Conservation (phyloP, 2,888 invertebrate species). For the Gasteruption jaculator region DNA sequence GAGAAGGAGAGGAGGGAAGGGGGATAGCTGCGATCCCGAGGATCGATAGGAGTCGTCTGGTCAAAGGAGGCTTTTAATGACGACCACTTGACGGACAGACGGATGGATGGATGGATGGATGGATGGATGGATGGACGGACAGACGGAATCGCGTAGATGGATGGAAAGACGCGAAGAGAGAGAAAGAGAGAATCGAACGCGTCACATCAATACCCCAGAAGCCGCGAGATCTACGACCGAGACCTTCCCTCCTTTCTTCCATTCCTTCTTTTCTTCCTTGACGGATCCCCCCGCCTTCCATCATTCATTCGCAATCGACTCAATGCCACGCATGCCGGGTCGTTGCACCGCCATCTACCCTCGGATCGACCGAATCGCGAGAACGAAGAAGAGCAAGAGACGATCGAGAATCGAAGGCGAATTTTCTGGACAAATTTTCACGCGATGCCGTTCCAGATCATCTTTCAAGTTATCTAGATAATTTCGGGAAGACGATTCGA, state of each 20-base stretch:
- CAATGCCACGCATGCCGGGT: too few relatives aligned
- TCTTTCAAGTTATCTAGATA: too few relatives aligned
- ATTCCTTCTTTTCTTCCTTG: not conserved
- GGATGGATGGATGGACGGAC: slow-evolving; percentile 7
- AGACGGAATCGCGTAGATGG: not conserved
- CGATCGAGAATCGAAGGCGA: too few relatives aligned
- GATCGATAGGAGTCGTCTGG: slow-evolving; percentile 5
- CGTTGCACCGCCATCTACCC: too few relatives aligned
- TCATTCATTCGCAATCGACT: not conserved
- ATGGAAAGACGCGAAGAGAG: not conserved
- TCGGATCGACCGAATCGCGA: too few relatives aligned
- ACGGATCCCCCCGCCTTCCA: not conserved
- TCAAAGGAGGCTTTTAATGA: not conserved
- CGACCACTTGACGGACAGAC: too few relatives aligned
- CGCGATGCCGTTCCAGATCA: too few relatives aligned
- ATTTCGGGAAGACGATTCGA: too few relatives aligned
- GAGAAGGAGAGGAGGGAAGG: slow-evolving; percentile 7
- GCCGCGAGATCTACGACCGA: slow-evolving; percentile 46
- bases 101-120: slow-evolving; percentile 7
- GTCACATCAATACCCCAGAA: slow-evolving; percentile 45
- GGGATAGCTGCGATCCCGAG: slow-evolving; percentile 11
- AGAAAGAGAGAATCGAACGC: slow-evolving; percentile 23
- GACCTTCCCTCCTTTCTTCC: slow-evolving; percentile 25
- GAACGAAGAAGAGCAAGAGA: too few relatives aligned
- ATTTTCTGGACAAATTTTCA: too few relatives aligned